phyloP scores from a whole-genome alignment of 2,888 invertebrate species.

The Andrena minutula region DNA sequence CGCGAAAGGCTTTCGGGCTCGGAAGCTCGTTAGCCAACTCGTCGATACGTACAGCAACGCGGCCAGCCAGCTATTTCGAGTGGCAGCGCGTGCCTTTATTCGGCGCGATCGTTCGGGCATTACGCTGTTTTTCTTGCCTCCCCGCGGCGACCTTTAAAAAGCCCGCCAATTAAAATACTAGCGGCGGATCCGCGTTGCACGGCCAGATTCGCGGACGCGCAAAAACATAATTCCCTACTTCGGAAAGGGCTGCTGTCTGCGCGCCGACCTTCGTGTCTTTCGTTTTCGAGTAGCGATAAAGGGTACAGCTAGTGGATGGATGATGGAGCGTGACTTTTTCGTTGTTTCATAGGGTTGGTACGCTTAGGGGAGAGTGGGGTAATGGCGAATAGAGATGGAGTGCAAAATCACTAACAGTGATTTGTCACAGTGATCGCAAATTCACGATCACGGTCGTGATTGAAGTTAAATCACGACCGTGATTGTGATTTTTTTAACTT shows the following conservation, averaged over 20 bases:
- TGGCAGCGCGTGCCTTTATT: constrained; percentile 66
- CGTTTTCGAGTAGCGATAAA: not conserved
- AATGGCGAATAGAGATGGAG: too few relatives aligned
- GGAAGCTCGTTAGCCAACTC: constrained; percentile 42
- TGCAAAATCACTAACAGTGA: too few relatives aligned
- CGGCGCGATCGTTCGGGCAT: constrained; percentile 58
- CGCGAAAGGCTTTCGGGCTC: constrained; percentile 38
- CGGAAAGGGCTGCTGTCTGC: not conserved
- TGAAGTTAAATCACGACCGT: too few relatives aligned
- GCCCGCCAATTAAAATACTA: constrained; percentile 75
- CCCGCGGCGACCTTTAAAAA: constrained; percentile 48
- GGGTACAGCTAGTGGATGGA: too few relatives aligned
- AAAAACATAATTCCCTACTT: constrained; percentile 76
- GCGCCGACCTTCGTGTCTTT: not conserved
- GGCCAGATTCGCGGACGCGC: constrained; percentile 64
- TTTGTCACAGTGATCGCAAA: too few relatives aligned
- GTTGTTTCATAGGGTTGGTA: too few relatives aligned
- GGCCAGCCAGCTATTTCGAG: constrained; percentile 50
- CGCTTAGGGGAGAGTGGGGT: too few relatives aligned
- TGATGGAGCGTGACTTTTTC: too few relatives aligned
- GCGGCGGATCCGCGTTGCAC: constrained; percentile 63
- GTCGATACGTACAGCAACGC: constrained; percentile 16
- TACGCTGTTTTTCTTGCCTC: constrained; percentile 48
- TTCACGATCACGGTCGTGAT: too few relatives aligned
- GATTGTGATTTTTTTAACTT: too few relatives aligned